phyloP scores from a whole-genome alignment of 2,888 invertebrate genomes.

The Xanthia icteritia region DNA sequence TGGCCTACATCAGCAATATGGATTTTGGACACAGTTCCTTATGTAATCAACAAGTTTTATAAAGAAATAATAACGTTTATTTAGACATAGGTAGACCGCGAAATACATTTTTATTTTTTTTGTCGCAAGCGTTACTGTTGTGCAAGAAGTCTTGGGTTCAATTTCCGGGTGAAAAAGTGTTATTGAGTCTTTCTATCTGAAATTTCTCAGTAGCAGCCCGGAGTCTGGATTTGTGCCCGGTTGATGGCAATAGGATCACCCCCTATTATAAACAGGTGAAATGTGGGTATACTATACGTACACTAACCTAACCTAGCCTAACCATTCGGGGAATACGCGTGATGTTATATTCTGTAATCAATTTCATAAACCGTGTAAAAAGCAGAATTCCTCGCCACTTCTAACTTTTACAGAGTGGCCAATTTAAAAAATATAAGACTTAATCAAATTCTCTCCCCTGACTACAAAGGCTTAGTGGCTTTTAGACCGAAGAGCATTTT shows the following conservation, averaged over 20 bases:
- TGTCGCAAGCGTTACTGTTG: too few species aligned
- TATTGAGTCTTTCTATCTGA: too few species aligned
- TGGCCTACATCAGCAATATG: conserved; percentile 7
- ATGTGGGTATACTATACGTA: neutral
- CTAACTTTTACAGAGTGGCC: neutral
- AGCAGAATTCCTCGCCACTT: neutral
- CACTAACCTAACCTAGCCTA: neutral
- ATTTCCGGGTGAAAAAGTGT: too few species aligned
- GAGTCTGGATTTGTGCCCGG: neutral
- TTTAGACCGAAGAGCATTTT: conserved; percentile 14
- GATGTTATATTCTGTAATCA: neutral
- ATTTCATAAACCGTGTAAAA: neutral
- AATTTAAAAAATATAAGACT: neutral
- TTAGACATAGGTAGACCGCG: too few species aligned
- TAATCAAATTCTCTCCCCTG: neutral
- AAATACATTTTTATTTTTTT: too few species aligned
- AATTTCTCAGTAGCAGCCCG: neutral
- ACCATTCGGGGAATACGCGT: neutral
- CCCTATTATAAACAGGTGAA: neutral
- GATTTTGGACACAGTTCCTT: neutral
- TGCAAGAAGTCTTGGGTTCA: too few species aligned
- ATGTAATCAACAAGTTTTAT: neutral
- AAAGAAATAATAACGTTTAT: neutral
- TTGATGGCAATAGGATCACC: neutral
- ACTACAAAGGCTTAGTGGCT: conserved; percentile 12